Conservation (phyloP, 1,140 invertebrate species). For the Drosophila funebris region DNA sequence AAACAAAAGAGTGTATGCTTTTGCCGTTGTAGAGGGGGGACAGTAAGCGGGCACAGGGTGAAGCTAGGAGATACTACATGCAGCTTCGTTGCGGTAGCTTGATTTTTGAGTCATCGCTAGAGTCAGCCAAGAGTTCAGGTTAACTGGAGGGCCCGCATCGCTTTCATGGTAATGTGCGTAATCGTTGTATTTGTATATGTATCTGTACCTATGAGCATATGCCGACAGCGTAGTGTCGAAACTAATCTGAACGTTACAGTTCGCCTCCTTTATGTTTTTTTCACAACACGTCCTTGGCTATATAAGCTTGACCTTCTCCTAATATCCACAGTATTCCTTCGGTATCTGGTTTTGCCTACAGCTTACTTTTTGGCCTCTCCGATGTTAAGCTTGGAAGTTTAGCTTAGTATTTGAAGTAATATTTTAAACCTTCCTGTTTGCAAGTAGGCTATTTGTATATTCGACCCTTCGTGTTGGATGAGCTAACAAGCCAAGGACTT, state of each 20-base stretch:
- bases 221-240: constrained; percentile 45
- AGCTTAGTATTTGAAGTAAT: too few species aligned
- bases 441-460: constrained; percentile 24
- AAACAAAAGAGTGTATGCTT: constrained; percentile 49
- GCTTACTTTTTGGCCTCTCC: neutral
- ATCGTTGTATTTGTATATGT: constrained; percentile 17
- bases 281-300: constrained; percentile 54
- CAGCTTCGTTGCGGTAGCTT: constrained; percentile 76
- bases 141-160: constrained; percentile 51
- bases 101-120: constrained; percentile 74
- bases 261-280: constrained; percentile 61
- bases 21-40: neutral
- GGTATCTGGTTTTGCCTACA: neutral
- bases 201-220: constrained; percentile 11
- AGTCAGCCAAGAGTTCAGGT: constrained; percentile 52
- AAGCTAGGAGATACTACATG: constrained; percentile 21
- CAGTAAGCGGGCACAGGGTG: neutral
- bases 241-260: constrained; percentile 72
- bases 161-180: constrained; percentile 60
- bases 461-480: constrained; percentile 1
- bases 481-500: neutral
- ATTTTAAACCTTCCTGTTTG: neutral
- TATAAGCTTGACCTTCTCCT: neutral
- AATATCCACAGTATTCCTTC: too few species aligned
- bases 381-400: too few species aligned